Evolutionary conservation across 2,113 vertebrate species (phyloP).

Genomic region (Henicopernis longicauda): DNA sequence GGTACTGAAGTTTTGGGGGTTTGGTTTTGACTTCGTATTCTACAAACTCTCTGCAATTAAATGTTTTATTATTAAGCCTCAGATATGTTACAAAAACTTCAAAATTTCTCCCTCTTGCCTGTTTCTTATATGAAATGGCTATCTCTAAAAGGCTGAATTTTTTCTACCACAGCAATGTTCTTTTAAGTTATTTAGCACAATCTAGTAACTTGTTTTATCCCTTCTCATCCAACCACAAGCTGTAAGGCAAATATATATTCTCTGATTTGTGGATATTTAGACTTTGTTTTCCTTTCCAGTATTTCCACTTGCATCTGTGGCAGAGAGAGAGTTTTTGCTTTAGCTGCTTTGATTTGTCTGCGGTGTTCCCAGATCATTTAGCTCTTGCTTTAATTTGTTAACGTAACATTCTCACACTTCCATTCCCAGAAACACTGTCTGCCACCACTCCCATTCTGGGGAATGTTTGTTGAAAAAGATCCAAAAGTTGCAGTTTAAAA

Average conservation of each 20-base stretch:
- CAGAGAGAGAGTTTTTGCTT: not conserved
- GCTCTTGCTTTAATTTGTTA: not conserved
- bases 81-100: not conserved
- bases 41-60: not conserved
- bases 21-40: not conserved
- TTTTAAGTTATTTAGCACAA: not conserved
- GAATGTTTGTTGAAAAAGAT: not conserved
- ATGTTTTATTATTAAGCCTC: not conserved
- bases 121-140: not conserved
- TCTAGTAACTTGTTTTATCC: not conserved
- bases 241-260: not conserved
- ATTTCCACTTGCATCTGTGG: not conserved
- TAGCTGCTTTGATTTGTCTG: not conserved
- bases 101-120: not conserved
- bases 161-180: not conserved
- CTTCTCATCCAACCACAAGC: not conserved
- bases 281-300: not conserved
- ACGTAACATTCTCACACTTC: not conserved
- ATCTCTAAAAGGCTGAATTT: not conserved
- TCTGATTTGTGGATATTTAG: not conserved
- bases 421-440: not conserved
- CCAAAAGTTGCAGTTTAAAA: not conserved
- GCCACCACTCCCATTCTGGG: not conserved
- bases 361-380: not conserved
- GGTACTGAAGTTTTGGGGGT: not conserved